These are phyloP conservation scores for Drosophila tani DNA, from an alignment of 1,140 invertebrate genomes.

Conservation along the genomic window DNA sequence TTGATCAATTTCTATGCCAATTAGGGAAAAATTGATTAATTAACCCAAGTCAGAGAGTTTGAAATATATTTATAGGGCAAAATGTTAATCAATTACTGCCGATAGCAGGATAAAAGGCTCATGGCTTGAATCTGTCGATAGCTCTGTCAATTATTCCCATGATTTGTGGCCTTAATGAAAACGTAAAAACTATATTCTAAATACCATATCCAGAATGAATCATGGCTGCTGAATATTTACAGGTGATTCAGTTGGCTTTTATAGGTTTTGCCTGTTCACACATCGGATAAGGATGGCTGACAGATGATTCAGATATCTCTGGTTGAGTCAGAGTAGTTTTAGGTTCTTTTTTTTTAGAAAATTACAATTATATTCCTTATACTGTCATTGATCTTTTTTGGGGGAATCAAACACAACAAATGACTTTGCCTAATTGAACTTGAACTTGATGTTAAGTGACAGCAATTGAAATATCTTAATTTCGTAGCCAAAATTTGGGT, in stretches of 20 bases:
- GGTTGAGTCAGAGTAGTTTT: constrained; percentile 16
- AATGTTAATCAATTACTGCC: constrained; percentile 41
- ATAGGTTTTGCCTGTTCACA: neutral
- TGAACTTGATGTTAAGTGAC: constrained; percentile 73
- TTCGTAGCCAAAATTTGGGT: constrained; percentile 42
- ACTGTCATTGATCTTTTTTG: constrained; percentile 6
- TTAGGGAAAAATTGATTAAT: constrained; percentile 68
- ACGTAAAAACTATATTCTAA: constrained; percentile 7
- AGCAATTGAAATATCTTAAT: constrained; percentile 75
- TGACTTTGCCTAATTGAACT: constrained; percentile 64
- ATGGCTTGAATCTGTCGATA: constrained; percentile 28
- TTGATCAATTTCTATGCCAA: constrained; percentile 48
- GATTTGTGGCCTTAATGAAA: neutral
- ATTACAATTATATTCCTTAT: neutral
- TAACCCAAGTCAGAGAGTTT: constrained; percentile 38
- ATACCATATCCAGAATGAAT: constrained; percentile 22
- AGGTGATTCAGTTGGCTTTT: constrained; percentile 21
- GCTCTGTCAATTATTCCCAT: constrained; percentile 27
- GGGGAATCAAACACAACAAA: constrained; percentile 16
- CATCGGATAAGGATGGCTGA: constrained; percentile 14
- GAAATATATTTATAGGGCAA: constrained; percentile 11
- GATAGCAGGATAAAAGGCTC: constrained; percentile 9
- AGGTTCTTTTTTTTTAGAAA: neutral
- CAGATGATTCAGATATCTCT: constrained; percentile 12
- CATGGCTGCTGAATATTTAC: constrained; percentile 10